phyloP scores from a whole-genome alignment of 2,113 vertebrate species.

The Leuciscus idus region DNA sequence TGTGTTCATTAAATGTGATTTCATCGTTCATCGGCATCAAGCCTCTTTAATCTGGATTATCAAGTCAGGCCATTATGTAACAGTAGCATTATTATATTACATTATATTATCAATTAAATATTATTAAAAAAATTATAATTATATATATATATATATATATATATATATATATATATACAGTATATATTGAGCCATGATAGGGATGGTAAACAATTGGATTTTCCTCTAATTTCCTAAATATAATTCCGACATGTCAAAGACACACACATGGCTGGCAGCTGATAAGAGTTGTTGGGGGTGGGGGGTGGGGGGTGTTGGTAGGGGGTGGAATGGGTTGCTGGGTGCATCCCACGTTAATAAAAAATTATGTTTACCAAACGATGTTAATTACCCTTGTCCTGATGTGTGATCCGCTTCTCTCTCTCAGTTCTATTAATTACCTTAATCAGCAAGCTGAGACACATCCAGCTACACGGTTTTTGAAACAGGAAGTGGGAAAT shows the following conservation, averaged over 20 bases:
- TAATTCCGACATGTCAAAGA: conserved; percentile 7
- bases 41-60: no score
- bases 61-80: no score
- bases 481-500: background rate
- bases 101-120: no score
- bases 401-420: conserved; percentile 22
- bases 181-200: background rate
- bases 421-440: conserved; percentile 39
- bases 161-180: no score
- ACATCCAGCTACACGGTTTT: background rate
- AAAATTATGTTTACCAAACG: conserved; percentile 41
- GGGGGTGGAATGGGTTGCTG: background rate
- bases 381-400: conserved; percentile 47
- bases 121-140: no score
- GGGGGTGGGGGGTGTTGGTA: background rate
- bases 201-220: background rate
- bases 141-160: no score
- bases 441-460: conserved; percentile 15
- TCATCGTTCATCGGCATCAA: no score
- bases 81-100: no score
- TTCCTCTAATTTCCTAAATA: background rate
- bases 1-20: no score
- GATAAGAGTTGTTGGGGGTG: background rate
- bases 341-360: conserved; percentile 33
- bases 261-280: conserved; percentile 36